A percentile compares a stretch with the other conserved stretches of the same genome.
Evolutionary conservation across 2,113 vertebrate genomes (phyloP).

Genomic region (Phaethornis superciliosus): DNA sequence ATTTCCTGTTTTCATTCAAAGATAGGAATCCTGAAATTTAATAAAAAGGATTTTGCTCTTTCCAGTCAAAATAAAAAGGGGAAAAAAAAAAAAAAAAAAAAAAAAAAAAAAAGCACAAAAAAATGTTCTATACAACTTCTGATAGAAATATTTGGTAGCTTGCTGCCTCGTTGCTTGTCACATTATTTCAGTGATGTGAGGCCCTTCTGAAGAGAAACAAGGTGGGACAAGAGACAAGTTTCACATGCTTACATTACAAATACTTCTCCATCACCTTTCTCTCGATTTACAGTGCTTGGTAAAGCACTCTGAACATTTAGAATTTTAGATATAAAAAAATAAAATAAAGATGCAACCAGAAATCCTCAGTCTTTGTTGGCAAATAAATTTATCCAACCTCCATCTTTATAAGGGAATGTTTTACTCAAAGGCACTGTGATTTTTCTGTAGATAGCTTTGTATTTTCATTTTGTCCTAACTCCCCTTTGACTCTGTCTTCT

Average conservation of each 20-base stretch:
- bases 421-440: neutral
- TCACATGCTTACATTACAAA: neutral
- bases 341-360: neutral
- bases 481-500: conserved; percentile 27
- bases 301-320: neutral
- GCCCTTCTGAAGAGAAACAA: neutral
- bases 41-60: neutral
- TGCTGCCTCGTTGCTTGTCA: neutral
- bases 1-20: neutral
- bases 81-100: neutral
- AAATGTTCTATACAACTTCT: neutral
- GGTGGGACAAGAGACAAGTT: neutral
- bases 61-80: neutral
- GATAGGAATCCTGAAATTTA: neutral
- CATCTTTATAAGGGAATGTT: neutral
- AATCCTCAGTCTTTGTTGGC: neutral
- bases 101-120: neutral
- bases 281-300: neutral
- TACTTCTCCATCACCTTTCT: neutral
- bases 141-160: neutral
- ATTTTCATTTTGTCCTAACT: conserved; percentile 25
- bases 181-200: neutral
- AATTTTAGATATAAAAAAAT: neutral
- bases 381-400: neutral
- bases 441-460: neutral